Conservation (phyloP, 92 coral and sea anemone species). For the Bergia sp. region DNA sequence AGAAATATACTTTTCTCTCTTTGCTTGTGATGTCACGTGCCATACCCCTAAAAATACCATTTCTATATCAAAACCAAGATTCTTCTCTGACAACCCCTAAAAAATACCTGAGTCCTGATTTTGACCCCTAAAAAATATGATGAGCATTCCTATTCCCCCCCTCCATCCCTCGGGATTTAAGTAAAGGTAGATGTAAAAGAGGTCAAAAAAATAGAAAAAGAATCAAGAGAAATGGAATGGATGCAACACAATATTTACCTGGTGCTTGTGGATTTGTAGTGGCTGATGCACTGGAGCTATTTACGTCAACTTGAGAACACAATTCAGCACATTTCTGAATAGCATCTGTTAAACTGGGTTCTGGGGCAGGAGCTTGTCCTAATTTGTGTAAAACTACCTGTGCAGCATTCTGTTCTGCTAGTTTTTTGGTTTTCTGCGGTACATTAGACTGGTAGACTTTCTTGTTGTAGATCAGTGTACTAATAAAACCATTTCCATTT, state of each 20-base stretch:
- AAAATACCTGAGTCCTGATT: too few relatives aligned
- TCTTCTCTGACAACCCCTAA: too few relatives aligned
- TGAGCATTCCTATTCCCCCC: too few relatives aligned
- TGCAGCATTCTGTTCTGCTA: constrained; percentile 91
- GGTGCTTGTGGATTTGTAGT: background rate
- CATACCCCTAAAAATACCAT: too few relatives aligned
- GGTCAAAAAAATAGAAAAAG: too few relatives aligned
- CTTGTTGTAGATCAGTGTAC: constrained; percentile 74
- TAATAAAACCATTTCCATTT: constrained; percentile 65
- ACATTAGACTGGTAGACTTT: constrained; percentile 68
- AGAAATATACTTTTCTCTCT: too few relatives aligned
- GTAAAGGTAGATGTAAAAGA: too few relatives aligned
- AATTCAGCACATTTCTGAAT: constrained; percentile 68
- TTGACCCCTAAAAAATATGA: too few relatives aligned
- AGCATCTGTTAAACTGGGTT: constrained; percentile 51
- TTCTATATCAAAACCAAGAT: too few relatives aligned
- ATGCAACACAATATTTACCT: background rate
- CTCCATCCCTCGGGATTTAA: too few relatives aligned
- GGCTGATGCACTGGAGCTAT: background rate
- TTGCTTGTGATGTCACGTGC: too few relatives aligned
- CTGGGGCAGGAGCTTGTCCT: constrained; percentile 79
- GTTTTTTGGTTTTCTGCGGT: constrained; percentile 76
- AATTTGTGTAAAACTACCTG: constrained; percentile 81
- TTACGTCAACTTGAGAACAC: constrained; percentile 37
- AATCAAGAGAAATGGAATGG: background rate